Evolutionary conservation across 2,113 vertebrate genomes (phyloP).

Genomic region (Ciconia maguari): DNA sequence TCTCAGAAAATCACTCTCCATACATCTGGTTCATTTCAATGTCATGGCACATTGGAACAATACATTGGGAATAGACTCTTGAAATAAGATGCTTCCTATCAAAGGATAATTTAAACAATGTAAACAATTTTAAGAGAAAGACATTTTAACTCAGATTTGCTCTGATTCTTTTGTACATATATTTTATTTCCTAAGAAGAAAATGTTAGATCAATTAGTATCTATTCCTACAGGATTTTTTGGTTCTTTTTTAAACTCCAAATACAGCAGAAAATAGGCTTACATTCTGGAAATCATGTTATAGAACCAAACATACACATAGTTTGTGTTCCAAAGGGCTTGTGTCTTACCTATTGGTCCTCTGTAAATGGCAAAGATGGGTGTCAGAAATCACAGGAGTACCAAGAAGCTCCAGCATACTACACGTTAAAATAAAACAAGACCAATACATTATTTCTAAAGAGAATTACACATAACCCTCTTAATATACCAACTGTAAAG

Average conservation of each 20-base stretch:
- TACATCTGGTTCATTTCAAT: not conserved
- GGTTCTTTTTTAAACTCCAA: not conserved
- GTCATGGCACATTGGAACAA: not conserved
- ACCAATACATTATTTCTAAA: not conserved
- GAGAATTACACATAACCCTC: not conserved
- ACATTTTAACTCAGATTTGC: not conserved
- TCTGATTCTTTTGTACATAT: not conserved
- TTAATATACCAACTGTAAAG: not conserved
- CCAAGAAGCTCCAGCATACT: not conserved
- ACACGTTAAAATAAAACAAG: not conserved
- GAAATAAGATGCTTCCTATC: not conserved
- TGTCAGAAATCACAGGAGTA: not conserved
- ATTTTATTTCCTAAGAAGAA: not conserved
- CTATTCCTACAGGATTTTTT: not conserved
- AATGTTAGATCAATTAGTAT: not conserved
- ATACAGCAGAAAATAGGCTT: not conserved
- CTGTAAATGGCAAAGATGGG: not conserved
- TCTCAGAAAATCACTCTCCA: not conserved
- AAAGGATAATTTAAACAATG: not conserved
- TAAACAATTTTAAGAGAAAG: not conserved
- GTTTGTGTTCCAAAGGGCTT: not conserved
- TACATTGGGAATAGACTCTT: not conserved
- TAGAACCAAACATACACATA: not conserved
- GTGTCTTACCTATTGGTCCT: not conserved
- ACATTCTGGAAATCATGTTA: not conserved